These are phyloP conservation scores for Nomada goodeniana DNA, from an alignment of 2,888 invertebrate genomes.

Conservation along the genomic window DNA sequence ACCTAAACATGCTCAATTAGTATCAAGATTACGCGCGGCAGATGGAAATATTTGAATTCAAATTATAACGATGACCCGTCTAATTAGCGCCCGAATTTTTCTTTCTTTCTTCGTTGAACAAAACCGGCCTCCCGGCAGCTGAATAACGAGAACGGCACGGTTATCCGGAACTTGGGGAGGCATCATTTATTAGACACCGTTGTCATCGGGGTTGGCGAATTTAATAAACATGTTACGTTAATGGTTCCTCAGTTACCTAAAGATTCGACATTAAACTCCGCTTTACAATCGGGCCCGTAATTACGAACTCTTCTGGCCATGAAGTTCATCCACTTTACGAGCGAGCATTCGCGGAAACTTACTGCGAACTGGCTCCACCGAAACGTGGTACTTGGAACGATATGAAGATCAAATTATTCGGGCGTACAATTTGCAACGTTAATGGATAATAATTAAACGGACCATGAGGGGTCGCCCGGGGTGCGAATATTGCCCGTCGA, in stretches of 20 bases:
- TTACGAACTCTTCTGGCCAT: background rate
- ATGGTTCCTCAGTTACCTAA: background rate
- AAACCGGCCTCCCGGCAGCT: background rate
- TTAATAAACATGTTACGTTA: background rate
- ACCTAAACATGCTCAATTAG: constrained; percentile 38
- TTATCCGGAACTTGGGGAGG: background rate
- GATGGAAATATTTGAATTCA: constrained; percentile 18
- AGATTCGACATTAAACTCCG: constrained; percentile 4
- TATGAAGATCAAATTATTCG: background rate
- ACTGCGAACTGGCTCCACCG: background rate
- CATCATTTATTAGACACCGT: background rate
- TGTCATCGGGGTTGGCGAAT: background rate
- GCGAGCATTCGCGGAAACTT: background rate
- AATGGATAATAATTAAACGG: background rate
- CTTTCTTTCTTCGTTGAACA: background rate
- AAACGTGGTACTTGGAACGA: constrained; percentile 6
- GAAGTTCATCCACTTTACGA: background rate
- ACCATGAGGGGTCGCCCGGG: background rate
- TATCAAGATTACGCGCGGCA: background rate
- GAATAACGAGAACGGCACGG: background rate
- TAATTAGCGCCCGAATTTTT: constrained; percentile 21
- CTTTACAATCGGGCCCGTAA: constrained; percentile 4
- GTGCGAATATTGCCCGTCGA: constrained; percentile 3
- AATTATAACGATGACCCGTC: background rate
- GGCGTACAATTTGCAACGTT: background rate